A percentile compares a stretch with the other conserved stretches of the same genome.
These are phyloP conservation scores for Cranoglanis bouderius DNA, from an alignment of 2,113 vertebrate genomes.

Conservation along the genomic window DNA sequence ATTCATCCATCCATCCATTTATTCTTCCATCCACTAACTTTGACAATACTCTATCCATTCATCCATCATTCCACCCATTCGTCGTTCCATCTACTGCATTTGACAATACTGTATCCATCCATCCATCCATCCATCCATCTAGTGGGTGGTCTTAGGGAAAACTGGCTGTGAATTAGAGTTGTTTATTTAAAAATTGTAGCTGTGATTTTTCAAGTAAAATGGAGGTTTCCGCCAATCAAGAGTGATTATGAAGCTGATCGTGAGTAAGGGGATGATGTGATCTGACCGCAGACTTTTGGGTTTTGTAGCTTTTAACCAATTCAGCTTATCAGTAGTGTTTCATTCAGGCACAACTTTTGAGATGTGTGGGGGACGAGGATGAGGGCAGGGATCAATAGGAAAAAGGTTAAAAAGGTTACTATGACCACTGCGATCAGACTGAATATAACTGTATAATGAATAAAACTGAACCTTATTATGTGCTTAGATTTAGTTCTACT, in stretches of 20 bases:
- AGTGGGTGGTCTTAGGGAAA: not conserved
- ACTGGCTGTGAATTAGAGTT: not conserved
- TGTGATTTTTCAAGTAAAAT: not conserved
- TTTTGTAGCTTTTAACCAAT: not conserved
- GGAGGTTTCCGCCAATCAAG: not conserved
- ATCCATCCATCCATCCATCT: not conserved
- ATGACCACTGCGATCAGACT: not conserved
- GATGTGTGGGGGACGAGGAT: not conserved
- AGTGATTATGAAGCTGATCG: not conserved
- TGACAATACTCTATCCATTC: not conserved
- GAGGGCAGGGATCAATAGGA: not conserved
- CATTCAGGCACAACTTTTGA: not conserved
- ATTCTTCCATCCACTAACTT: not conserved
- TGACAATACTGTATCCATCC: not conserved
- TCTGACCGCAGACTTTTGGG: not conserved
- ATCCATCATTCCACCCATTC: not conserved
- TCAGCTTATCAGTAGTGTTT: not conserved
- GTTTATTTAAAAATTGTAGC: not conserved
- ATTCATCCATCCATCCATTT: not conserved
- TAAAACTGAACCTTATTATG: not conserved
- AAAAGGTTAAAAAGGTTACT: constrained; percentile 7
- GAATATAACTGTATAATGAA: not conserved
- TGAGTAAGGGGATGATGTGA: not conserved
- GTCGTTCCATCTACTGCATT: not conserved
- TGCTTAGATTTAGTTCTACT: not conserved